Percentiles rank a stretch among this genome's conserved stretches.
Evolutionary conservation across 1,140 invertebrate species (phyloP).

Genomic region (Drosophila willistoni): DNA sequence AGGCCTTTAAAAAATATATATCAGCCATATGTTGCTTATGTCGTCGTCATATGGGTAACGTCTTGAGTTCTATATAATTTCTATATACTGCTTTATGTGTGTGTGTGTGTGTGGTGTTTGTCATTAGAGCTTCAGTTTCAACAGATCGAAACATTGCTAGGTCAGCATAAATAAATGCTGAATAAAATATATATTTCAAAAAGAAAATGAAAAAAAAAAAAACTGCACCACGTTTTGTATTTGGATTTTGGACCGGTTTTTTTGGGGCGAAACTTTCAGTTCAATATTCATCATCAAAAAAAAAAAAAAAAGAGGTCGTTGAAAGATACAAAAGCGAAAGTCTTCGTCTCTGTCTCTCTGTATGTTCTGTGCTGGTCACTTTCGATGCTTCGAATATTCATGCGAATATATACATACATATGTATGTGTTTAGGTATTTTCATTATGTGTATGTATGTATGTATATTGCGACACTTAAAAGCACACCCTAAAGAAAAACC

Average conservation of each 20-base stretch:
- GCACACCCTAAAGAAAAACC: slow-evolving; percentile 29
- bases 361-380: background rate
- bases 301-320: slow-evolving; percentile 40
- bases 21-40: slow-evolving; percentile 60
- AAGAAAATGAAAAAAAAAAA: background rate
- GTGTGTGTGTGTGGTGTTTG: slow-evolving; percentile 16
- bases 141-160: slow-evolving; percentile 24
- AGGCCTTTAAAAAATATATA: slow-evolving; percentile 26
- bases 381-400: slow-evolving; percentile 6
- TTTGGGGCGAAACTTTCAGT: slow-evolving; percentile 56
- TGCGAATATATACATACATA: background rate
- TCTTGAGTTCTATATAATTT: background rate
- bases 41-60: slow-evolving; percentile 42
- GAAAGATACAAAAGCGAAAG: slow-evolving; percentile 54
- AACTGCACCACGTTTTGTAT: slow-evolving; percentile 32
- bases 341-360: slow-evolving; percentile 22
- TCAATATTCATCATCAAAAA: slow-evolving; percentile 16
- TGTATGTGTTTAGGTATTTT: no score
- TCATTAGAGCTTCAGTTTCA: slow-evolving; percentile 25
- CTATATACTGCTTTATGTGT: background rate
- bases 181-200: slow-evolving; percentile 4
- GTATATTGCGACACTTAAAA: slow-evolving; percentile 20
- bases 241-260: slow-evolving; percentile 60
- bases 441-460: no score
- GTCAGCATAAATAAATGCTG: slow-evolving; percentile 15